Evolutionary conservation across 2,797 vertebrate species (phyloP), one percentile per base, ranked within the genome.

Genomic region (Sphenopsis melanotis): DNA sequence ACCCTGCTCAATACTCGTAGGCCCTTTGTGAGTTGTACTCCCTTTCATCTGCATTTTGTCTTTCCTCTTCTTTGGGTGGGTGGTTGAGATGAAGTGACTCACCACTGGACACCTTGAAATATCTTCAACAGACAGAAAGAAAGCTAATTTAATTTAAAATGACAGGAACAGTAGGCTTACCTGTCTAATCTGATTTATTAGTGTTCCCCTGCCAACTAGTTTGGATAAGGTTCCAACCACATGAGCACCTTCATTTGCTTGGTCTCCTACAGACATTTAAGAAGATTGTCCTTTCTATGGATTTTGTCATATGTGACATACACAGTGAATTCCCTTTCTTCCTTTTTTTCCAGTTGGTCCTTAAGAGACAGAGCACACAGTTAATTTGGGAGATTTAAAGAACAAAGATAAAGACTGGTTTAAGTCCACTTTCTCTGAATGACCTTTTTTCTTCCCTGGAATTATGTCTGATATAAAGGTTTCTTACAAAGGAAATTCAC

Each of bases 181-280:
- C 66, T 72, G 46, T 72, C 80, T 82, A 50, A 92, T 79, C 34
- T 82, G 81, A 92, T 89, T 87, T 91, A 94, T 85, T 66, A 74
- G 36, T 27, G 4, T 29, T 85, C 24, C 12, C 7, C 21, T 87
- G 89, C 39, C 89, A 91, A 47, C 20, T 55, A 77, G 78, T 79
- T 93, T 85, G 75, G 64, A 76, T 80, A 53, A 84, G 39, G 69
- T 79, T 87, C 42, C 59, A 92, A 69, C 9, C 29, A 68, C 70
- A 66, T 41, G 37, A 84, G 8, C 50, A 81, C 16, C 36, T 88
- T 78, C 50, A 22, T 29, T 11, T 61, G 19, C 36, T 60, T 82
- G 20, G 16, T 60, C 59, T 72, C 44, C 77, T 41, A 27, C 2
- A 84, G 74, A 52, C 6, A 32, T 84, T 81, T 42, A 76, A 84